Evolutionary conservation across 2,888 invertebrate genomes (phyloP), one percentile per base, ranked within the genome.

Genomic region (Piscicola geometra): DNA sequence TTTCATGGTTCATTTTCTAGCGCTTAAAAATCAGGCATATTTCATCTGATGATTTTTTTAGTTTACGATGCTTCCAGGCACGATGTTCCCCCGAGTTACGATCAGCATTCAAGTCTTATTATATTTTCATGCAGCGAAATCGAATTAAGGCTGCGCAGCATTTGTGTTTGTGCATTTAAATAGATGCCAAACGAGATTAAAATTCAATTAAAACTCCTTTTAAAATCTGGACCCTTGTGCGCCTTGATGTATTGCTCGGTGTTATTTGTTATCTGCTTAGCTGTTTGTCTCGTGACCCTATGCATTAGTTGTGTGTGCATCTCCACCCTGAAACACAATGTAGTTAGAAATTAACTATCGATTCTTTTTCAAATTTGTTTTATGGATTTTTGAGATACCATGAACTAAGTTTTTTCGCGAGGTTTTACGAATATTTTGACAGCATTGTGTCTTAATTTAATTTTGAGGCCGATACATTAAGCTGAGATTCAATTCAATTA

Each of bases 81-180:
- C 60, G 60, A 18, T 21, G n/a, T 3, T 56, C 3, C 21, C 21
- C 12, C 60, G 60, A 15, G n/a, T 5, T 56, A 21, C 60, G 25
- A 18, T 56, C n/a, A 25, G 5, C 60, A 15, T 56, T 56, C 60
- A 56, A 21, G n/a, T 71, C 50, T 71, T 50, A 71, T 71, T 71
- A 71, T 71, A 71, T 71, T 71, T 71, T 71, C 71, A 71, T 71
- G 71, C n/a, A 52, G 30, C 41, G 15, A 71, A 71, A 71, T 71
- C 71, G 71, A 71, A 71, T 71, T 71, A 71, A 33, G 28, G 52
- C 33, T 30, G 35, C 25, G 71, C 28, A 12, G 52, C 71, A 52
- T 71, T 71, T 71, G 71, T 71, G 71, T 71, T 71, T 71, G 47
- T 52, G 71, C 71, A 52, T 71, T 71, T 50, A 28, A 71, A 71